phyloP scores from a whole-genome alignment of 2,888 invertebrate species.

The Chymomyza fuscimana region DNA sequence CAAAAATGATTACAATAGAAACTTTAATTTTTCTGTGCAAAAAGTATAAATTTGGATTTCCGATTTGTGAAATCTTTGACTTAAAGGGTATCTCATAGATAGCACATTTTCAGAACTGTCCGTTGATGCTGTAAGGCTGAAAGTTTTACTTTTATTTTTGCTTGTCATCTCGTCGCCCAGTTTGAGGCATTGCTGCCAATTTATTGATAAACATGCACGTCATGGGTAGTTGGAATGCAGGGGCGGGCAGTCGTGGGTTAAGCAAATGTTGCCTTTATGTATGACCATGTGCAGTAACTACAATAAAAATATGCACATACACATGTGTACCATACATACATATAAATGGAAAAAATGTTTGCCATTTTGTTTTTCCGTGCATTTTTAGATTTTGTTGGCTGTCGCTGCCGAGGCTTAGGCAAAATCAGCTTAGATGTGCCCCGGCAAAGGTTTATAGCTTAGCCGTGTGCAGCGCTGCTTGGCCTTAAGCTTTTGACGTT shows the following conservation, averaged over 20 bases:
- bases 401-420: slow-evolving; percentile 40
- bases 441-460: background rate
- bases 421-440: slow-evolving; percentile 10
- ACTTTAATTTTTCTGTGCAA: too few species aligned
- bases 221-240: background rate
- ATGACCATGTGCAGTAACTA: background rate
- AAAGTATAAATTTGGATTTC: background rate
- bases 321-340: background rate
- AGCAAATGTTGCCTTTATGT: slow-evolving; percentile 10
- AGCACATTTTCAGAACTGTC: background rate
- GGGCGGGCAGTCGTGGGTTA: slow-evolving; percentile 16
- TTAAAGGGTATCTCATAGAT: background rate
- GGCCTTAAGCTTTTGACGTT: background rate
- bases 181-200: slow-evolving; percentile 60
- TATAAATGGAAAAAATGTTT: too few species aligned
- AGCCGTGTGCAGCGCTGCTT: background rate
- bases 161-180: slow-evolving; percentile 26
- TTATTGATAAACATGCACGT: slow-evolving; percentile 63
- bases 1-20: too few species aligned
- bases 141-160: slow-evolving; percentile 35
- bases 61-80: background rate
- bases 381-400: background rate
- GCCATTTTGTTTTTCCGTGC: slow-evolving; percentile 9
- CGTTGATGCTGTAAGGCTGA: slow-evolving; percentile 28
- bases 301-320: slow-evolving; percentile 1